These are phyloP conservation scores for Trichonephila clavipes DNA, from an alignment of 1,140 invertebrate genomes.

Conservation along the genomic window DNA sequence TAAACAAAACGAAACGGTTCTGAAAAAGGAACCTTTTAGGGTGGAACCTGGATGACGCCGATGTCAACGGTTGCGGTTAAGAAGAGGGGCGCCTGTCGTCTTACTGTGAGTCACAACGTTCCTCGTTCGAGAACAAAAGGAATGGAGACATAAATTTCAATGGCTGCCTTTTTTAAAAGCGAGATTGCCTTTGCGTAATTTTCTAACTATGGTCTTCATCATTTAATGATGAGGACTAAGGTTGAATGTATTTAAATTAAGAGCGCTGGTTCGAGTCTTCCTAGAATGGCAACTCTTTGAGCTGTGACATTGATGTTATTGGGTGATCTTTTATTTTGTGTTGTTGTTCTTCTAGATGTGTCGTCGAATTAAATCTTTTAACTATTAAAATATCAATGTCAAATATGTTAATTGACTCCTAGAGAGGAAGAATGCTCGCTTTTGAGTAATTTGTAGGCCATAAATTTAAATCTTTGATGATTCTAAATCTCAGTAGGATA, in stretches of 20 bases:
- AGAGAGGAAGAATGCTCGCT: too few species aligned
- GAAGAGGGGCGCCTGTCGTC: conserved; percentile 47
- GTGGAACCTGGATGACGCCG: conserved; percentile 36
- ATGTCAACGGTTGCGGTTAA: conserved; percentile 43
- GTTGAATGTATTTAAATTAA: conserved; percentile 12
- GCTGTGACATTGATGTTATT: background rate
- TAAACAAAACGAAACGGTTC: background rate
- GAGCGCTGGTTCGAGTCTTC: background rate
- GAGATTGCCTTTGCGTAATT: background rate
- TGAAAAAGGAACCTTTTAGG: conserved; percentile 33
- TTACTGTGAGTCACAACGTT: conserved; percentile 29
- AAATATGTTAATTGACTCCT: background rate
- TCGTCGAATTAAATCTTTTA: background rate
- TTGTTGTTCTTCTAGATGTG: background rate
- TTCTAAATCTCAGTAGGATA: too few species aligned
- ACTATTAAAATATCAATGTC: background rate
- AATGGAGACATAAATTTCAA: conserved; percentile 18
- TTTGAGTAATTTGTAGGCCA: too few species aligned
- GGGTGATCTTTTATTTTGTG: background rate
- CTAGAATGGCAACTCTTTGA: background rate
- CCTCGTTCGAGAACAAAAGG: conserved; percentile 17
- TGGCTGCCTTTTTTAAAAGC: background rate
- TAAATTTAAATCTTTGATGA: too few species aligned
- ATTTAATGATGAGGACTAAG: background rate
- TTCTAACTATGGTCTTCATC: background rate